phyloP scores from a whole-genome alignment of 2,113 vertebrate genomes.

The Rissa tridactyla region DNA sequence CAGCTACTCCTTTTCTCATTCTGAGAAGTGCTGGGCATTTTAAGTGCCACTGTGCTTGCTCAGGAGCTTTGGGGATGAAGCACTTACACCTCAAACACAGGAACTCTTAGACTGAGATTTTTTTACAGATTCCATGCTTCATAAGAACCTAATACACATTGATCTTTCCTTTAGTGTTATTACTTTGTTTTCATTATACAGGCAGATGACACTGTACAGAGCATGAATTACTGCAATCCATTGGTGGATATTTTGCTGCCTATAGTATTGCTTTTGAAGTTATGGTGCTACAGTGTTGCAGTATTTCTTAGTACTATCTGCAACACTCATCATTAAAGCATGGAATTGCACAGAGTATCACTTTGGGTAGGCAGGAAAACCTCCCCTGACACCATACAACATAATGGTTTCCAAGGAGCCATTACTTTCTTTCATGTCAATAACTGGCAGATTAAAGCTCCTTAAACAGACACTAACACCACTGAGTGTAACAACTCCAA shows the following conservation, averaged over 20 bases:
- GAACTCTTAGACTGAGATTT: background rate
- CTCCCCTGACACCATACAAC: background rate
- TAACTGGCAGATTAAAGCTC: constrained; percentile 32
- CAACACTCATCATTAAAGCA: background rate
- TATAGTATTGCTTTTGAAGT: background rate
- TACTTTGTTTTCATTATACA: background rate
- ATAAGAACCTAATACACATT: background rate
- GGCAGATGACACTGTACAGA: background rate
- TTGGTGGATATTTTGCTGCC: background rate
- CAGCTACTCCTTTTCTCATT: background rate
- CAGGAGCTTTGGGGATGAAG: background rate
- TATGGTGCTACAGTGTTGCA: background rate
- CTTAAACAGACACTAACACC: background rate
- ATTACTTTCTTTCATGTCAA: background rate
- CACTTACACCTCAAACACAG: background rate
- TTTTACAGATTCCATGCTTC: background rate
- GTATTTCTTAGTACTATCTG: background rate
- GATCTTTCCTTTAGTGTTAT: background rate
- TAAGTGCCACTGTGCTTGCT: background rate
- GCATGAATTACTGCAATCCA: background rate
- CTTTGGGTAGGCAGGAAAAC: background rate
- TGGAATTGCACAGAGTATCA: background rate
- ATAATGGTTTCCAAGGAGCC: constrained; percentile 22
- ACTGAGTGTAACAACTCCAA: constrained; percentile 12
- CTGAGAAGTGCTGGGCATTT: background rate